These are phyloP conservation scores for Zoanthus gigantus DNA, from an alignment of 92 coral and sea anemone genomes.

Conservation along the genomic window DNA sequence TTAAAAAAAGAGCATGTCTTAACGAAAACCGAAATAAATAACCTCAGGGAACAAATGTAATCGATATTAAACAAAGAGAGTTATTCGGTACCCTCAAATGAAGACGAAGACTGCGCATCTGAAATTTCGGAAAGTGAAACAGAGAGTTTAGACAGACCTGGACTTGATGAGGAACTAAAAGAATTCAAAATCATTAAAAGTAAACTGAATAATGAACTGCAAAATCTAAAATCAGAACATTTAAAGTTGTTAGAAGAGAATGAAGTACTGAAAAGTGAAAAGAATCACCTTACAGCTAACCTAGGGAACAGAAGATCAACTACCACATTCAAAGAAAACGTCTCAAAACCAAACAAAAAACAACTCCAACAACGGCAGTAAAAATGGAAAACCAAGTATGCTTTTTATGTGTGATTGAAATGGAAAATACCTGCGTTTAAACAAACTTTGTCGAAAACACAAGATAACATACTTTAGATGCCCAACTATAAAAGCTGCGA, in stretches of 20 bases:
- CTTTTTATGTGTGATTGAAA: too few relatives aligned
- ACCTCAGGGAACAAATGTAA: conserved; percentile 10
- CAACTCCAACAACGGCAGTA: background rate
- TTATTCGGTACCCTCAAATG: conserved; percentile 2
- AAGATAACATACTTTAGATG: too few relatives aligned
- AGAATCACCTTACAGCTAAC: background rate
- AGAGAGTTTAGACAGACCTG: too few relatives aligned
- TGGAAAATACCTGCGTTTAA: too few relatives aligned
- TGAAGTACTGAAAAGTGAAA: background rate
- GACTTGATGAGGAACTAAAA: background rate
- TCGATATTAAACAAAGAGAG: background rate
- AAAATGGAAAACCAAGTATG: background rate
- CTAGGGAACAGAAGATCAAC: background rate
- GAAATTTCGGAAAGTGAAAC: background rate
- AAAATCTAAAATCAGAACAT: conserved; percentile 15
- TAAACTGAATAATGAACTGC: conserved; percentile 3
- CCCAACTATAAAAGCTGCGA: too few relatives aligned
- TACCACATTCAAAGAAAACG: background rate
- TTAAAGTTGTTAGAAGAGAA: background rate
- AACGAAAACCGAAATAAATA: background rate
- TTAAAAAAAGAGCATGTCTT: conserved; percentile 9
- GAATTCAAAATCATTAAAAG: background rate
- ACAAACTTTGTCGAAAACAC: too few relatives aligned
- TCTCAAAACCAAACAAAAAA: background rate
- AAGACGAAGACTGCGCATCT: conserved; percentile 12